A percentile compares a stretch with the other conserved stretches of the same genome.
Evolutionary conservation across 2,113 vertebrate genomes (phyloP).

Genomic region (Eulemur rufifrons): DNA sequence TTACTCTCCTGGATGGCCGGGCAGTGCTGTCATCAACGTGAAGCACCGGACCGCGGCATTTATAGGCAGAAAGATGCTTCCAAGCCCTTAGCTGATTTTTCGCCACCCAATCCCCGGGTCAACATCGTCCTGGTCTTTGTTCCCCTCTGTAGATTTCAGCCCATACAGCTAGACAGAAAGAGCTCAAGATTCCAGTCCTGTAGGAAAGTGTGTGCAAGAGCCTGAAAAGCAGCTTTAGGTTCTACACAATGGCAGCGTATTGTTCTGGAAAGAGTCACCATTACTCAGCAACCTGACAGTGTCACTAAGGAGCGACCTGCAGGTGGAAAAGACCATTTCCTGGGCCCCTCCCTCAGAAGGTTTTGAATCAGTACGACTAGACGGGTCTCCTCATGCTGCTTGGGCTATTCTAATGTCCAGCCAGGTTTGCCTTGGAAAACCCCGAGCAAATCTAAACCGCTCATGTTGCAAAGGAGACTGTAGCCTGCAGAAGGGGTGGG

Average conservation of each 20-base stretch:
- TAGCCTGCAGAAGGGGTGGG: rapidly evolving
- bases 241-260: background rate
- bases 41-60: background rate
- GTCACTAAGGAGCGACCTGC: background rate
- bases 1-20: background rate
- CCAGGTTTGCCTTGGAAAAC: background rate
- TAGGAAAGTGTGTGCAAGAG: no score
- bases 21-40: background rate
- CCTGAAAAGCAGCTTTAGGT: background rate
- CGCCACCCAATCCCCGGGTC: background rate
- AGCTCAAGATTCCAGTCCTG: background rate
- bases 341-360: background rate
- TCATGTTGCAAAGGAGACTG: background rate
- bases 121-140: background rate
- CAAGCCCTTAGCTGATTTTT: background rate
- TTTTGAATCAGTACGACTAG: background rate
- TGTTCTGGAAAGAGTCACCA: background rate
- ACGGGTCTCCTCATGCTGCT: background rate
- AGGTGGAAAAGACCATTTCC: background rate
- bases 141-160: background rate
- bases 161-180: background rate
- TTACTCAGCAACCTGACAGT: background rate
- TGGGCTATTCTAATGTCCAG: background rate
- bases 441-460: background rate
- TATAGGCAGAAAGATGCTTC: background rate